Evolutionary conservation across 2,797 vertebrate genomes (phyloP).

Genomic region (Chelonia mydas): DNA sequence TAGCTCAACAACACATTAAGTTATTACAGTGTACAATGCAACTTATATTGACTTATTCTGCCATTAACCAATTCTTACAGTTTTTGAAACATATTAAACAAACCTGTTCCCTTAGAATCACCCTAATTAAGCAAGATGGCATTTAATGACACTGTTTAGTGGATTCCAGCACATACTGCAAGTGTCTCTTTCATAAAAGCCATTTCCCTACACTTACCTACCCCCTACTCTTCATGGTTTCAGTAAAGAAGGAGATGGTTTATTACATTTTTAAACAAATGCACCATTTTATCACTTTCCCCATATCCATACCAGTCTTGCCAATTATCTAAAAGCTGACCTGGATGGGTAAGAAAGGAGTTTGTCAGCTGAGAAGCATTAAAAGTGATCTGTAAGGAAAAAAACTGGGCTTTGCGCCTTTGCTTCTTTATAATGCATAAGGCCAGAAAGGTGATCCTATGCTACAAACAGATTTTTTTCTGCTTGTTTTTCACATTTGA

Average conservation of each 20-base stretch:
- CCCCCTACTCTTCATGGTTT: background rate
- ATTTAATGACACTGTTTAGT: background rate
- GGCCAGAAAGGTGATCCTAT: background rate
- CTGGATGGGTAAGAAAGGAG: background rate
- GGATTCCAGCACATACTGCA: background rate
- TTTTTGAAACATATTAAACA: background rate
- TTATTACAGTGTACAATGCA: background rate
- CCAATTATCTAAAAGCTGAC: background rate
- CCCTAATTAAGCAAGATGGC: background rate
- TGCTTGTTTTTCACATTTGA: slow-evolving; percentile 15
- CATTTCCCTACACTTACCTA: background rate
- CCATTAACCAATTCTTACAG: background rate
- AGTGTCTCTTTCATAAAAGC: background rate
- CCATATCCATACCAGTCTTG: background rate
- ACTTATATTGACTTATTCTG: background rate
- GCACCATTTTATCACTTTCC: background rate
- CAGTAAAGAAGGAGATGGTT: background rate
- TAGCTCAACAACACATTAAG: background rate
- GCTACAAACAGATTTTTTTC: background rate
- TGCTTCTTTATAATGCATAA: background rate
- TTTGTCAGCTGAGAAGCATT: background rate
- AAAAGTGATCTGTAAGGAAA: background rate
- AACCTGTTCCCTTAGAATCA: background rate
- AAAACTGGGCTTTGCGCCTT: background rate
- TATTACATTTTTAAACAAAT: background rate